Percentiles rank a stretch among this genome's conserved stretches.
phyloP scores from a whole-genome alignment of 1,140 invertebrate genomes.

The Danaus melanippus region DNA sequence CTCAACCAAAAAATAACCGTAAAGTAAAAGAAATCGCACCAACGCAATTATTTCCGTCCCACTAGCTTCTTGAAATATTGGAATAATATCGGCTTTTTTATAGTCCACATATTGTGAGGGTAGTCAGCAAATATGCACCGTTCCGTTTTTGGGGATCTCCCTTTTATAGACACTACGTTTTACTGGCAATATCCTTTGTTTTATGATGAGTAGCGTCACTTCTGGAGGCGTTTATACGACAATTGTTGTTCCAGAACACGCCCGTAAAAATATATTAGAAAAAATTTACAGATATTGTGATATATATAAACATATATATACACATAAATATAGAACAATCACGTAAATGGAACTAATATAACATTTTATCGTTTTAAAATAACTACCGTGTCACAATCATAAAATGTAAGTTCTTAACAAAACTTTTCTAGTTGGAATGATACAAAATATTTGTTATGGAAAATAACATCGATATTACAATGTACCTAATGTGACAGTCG shows the following conservation, averaged over 20 bases:
- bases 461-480: slow-evolving; percentile 8
- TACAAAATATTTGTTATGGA: too few species aligned
- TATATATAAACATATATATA: too few species aligned
- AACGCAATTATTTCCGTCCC: slow-evolving; percentile 25
- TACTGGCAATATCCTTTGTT: slow-evolving; percentile 18
- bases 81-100: slow-evolving; percentile 33
- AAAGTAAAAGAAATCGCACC: too few species aligned
- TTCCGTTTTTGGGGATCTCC: slow-evolving; percentile 4
- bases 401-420: too few species aligned
- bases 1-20: too few species aligned
- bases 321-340: too few species aligned
- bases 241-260: not conserved
- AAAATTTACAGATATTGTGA: not conserved
- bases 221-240: slow-evolving; percentile 11
- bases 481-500: slow-evolving; percentile 5
- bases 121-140: slow-evolving; percentile 16
- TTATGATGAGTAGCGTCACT: slow-evolving; percentile 19
- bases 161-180: slow-evolving; percentile 23
- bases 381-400: too few species aligned
- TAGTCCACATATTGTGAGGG: slow-evolving; percentile 21
- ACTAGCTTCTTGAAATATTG: slow-evolving; percentile 22
- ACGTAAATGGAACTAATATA: too few species aligned
- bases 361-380: too few species aligned
- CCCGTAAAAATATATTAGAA: too few species aligned
- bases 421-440: too few species aligned